Percentiles rank a stretch among this genome's conserved stretches.
Conservation (phyloP, 2,797 vertebrate genomes). For the Amblyraja radiata region DNA sequence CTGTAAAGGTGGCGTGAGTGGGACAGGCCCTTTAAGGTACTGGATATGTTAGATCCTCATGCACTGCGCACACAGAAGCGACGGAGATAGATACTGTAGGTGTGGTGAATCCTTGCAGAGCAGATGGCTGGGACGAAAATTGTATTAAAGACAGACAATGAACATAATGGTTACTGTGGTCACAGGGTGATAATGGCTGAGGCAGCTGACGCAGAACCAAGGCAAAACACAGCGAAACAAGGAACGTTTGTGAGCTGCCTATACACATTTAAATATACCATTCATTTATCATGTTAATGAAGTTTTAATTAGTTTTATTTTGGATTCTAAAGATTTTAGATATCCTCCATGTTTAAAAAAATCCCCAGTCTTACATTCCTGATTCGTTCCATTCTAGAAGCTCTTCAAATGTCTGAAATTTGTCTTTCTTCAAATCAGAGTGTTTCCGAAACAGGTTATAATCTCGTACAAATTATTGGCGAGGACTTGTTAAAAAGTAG, state of each 20-base stretch:
- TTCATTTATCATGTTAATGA: conserved; percentile 24
- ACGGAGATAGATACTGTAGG: neutral
- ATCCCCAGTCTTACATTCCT: neutral
- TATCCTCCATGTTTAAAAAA: conserved; percentile 13
- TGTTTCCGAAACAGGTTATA: too few species aligned
- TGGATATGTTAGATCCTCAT: neutral
- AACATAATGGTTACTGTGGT: neutral
- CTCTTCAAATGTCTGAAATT: neutral
- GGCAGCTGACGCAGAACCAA: neutral
- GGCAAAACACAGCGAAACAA: conserved; percentile 17
- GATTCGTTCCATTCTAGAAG: neutral
- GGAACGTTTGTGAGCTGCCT: conserved; percentile 15
- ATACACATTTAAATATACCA: conserved; percentile 29
- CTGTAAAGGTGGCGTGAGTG: too few species aligned
- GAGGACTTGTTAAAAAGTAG: neutral
- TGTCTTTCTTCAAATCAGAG: neutral
- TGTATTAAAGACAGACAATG: neutral
- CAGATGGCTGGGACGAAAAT: conserved; percentile 21
- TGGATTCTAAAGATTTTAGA: conserved; percentile 23
- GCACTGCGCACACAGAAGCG: neutral
- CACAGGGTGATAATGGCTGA: neutral
- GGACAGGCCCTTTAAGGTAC: neutral
- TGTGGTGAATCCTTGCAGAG: conserved; percentile 8
- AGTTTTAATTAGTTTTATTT: conserved; percentile 17
- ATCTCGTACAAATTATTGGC: neutral